phyloP scores from a whole-genome alignment of 35 echinoderm and acorn worm species.

The Nesometra sesokonis region DNA sequence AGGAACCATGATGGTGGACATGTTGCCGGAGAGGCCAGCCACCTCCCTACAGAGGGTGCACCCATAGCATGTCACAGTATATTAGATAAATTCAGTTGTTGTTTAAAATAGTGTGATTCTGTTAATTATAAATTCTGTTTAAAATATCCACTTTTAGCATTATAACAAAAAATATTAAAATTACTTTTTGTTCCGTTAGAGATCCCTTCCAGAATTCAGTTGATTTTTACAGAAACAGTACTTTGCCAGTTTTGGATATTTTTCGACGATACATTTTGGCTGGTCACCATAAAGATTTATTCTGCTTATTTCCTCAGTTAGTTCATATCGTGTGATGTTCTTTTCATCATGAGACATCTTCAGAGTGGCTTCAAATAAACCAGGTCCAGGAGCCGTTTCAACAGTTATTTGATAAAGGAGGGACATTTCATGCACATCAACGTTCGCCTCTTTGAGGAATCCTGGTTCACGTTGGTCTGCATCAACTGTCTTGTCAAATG shows the following conservation, averaged over 20 bases:
- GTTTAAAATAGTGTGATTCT: too few species aligned
- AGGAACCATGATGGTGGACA: too few species aligned
- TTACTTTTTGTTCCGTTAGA: too few species aligned
- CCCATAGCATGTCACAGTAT: too few species aligned
- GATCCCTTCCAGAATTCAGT: background rate
- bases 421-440: slow-evolving; percentile 17
- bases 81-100: too few species aligned
- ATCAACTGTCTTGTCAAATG: slow-evolving; percentile 21
- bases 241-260: slow-evolving; percentile 4
- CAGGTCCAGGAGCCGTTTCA: slow-evolving; percentile 36
- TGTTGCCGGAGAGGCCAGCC: too few species aligned
- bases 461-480: slow-evolving; percentile 17
- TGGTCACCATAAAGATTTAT: slow-evolving; percentile 40
- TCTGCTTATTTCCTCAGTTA: slow-evolving; percentile 12
- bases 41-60: too few species aligned
- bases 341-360: slow-evolving; percentile 10
- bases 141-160: too few species aligned
- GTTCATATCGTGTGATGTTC: background rate
- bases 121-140: too few species aligned
- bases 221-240: slow-evolving; percentile 44
- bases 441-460: slow-evolving; percentile 8
- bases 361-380: slow-evolving; percentile 39
- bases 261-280: slow-evolving; percentile 14
- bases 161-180: too few species aligned
- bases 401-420: slow-evolving; percentile 35